A percentile compares a stretch with the other conserved stretches of the same genome.
These are phyloP conservation scores for Molossus molossus DNA, from an alignment of 2,797 vertebrate species.

Conservation along the genomic window DNA sequence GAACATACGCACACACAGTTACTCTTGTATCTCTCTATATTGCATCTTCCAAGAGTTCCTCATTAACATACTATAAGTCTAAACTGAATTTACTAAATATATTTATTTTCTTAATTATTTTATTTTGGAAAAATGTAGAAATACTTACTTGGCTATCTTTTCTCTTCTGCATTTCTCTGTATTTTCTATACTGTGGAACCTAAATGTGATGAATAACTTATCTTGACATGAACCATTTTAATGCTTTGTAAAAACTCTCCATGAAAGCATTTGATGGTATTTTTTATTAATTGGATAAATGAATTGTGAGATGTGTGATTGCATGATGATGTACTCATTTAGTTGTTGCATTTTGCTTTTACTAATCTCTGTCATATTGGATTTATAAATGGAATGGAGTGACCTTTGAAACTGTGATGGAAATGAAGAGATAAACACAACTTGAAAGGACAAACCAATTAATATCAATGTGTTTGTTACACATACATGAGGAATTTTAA, in stretches of 20 bases:
- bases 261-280: conserved; percentile 95
- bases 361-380: conserved; percentile 98
- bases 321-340: conserved; percentile 95
- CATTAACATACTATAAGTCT: not conserved
- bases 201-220: conserved; percentile 89
- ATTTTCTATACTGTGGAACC: conserved; percentile 73
- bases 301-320: conserved; percentile 97
- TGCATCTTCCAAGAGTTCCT: conserved; percentile 2
- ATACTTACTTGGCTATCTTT: conserved; percentile 27
- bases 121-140: not conserved
- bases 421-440: conserved; percentile 99
- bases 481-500: conserved; percentile 92
- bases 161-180: not conserved
- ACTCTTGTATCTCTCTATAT: not conserved
- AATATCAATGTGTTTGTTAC: conserved; percentile 99
- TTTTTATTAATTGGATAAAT: conserved; percentile 99
- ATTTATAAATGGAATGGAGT: conserved; percentile 98
- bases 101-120: conserved; percentile 52
- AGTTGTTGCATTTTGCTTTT: conserved; percentile 95
- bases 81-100: not conserved
- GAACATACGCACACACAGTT: not conserved
- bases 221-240: conserved; percentile 88
- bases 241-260: conserved; percentile 90
- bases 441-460: conserved; percentile 99
- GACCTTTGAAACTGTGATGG: conserved; percentile 98